phyloP scores from a whole-genome alignment of 2,888 invertebrate genomes.

The Megastigmus dorsalis region DNA sequence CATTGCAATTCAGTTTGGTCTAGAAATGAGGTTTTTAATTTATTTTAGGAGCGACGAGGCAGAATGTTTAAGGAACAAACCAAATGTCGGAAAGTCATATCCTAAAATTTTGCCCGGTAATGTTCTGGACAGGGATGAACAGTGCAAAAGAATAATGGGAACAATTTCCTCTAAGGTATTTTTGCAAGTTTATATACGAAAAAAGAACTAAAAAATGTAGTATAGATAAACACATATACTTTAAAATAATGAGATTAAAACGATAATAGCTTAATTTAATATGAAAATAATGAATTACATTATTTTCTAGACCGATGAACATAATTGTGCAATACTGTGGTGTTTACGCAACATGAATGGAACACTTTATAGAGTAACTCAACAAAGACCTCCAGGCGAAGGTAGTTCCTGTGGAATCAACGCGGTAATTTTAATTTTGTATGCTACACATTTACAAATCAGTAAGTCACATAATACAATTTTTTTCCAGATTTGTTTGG shows the following conservation, averaged over 20 bases:
- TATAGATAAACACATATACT: neutral
- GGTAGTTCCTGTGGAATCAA: conserved; percentile 13
- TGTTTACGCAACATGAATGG: neutral
- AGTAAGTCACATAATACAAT: neutral
- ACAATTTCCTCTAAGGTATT: neutral
- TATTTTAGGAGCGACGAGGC: neutral
- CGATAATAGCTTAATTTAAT: neutral
- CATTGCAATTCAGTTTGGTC: no score
- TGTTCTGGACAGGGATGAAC: conserved; percentile 30
- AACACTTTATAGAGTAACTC: no score
- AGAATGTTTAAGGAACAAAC: conserved; percentile 31
- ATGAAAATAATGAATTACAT: no score
- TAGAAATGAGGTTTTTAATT: no score
- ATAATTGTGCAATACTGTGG: conserved; percentile 4
- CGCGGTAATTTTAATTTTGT: neutral
- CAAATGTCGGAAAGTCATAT: conserved; percentile 15
- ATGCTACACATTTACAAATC: neutral
- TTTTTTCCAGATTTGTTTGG: conserved; percentile 33
- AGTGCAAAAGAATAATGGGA: conserved; percentile 20
- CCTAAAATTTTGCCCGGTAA: conserved; percentile 41
- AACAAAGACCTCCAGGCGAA: conserved; percentile 19
- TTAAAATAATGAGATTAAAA: neutral
- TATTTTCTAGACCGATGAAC: neutral
- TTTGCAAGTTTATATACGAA: neutral
- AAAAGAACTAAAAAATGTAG: neutral